These are phyloP conservation scores for Holothuria glaberrima DNA, from an alignment of 35 echinoderm and acorn worm species.

Conservation along the genomic window DNA sequence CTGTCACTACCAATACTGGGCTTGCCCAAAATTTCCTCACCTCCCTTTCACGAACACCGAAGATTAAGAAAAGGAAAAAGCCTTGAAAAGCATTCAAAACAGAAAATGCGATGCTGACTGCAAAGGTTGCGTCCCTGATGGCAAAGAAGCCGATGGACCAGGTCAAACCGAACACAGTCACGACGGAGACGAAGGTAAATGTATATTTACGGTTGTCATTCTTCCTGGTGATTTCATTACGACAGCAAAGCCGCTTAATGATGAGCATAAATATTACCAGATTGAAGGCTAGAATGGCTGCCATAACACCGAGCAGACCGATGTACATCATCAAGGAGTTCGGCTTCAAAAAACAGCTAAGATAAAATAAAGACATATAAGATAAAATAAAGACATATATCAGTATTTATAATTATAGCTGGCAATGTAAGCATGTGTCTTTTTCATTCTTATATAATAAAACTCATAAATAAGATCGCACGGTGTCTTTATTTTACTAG, in stretches of 20 bases:
- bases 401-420: too few relatives aligned
- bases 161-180: neutral
- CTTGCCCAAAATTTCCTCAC: neutral
- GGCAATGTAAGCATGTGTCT: neutral
- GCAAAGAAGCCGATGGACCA: constrained; percentile 29
- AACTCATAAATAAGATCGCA: too few relatives aligned
- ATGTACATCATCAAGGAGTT: constrained; percentile 21
- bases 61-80: neutral
- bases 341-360: constrained; percentile 21
- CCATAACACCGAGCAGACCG: constrained; percentile 7
- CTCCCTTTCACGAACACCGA: neutral
- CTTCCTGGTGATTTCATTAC: neutral
- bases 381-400: neutral
- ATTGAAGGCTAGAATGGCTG: neutral
- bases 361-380: neutral
- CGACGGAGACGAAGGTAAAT: neutral
- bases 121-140: neutral
- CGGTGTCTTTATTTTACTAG: too few relatives aligned
- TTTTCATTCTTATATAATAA: too few relatives aligned
- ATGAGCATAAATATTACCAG: neutral
- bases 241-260: neutral
- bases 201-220: neutral
- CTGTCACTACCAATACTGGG: neutral
- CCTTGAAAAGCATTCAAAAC: constrained; percentile 19
- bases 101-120: neutral